Evolutionary conservation across 2,888 invertebrate species (phyloP).

Genomic region (Gnatocerus cornutus): DNA sequence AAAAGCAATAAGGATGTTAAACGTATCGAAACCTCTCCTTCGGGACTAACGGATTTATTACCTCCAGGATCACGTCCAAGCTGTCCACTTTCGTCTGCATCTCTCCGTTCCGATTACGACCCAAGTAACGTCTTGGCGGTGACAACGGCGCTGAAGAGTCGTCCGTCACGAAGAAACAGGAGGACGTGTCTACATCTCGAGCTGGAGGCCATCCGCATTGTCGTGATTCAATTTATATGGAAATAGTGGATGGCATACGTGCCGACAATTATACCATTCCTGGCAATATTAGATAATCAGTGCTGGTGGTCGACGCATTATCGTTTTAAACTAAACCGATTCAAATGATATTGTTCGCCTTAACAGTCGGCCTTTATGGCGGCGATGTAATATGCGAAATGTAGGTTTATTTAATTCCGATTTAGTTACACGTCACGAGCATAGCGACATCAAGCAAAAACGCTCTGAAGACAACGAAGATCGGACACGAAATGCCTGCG

Average conservation of each 20-base stretch:
- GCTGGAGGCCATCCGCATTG: constrained; percentile 43
- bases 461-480: constrained; percentile 27
- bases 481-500: constrained; percentile 24
- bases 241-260: constrained; percentile 48
- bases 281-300: constrained; percentile 66
- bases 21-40: constrained; percentile 5
- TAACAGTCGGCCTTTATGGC: constrained; percentile 58
- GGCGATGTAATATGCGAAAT: constrained; percentile 61
- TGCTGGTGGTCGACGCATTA: constrained; percentile 65
- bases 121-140: constrained; percentile 16
- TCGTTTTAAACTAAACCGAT: constrained; percentile 56
- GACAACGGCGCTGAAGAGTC: constrained; percentile 42
- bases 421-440: constrained; percentile 61
- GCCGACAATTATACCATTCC: constrained; percentile 63
- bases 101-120: constrained; percentile 6
- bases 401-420: constrained; percentile 63
- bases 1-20: constrained; percentile 22
- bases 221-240: constrained; percentile 51
- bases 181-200: constrained; percentile 41
- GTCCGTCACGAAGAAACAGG: constrained; percentile 21
- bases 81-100: constrained; percentile 10
- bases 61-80: constrained; percentile 1
- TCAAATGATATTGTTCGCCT: constrained; percentile 61
- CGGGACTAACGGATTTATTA: constrained; percentile 10
- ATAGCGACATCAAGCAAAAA: constrained; percentile 31